Percentiles rank a stretch among this genome's conserved stretches.
These are phyloP conservation scores for Hassar affinis DNA, from an alignment of 2,113 vertebrate genomes.

Conservation along the genomic window DNA sequence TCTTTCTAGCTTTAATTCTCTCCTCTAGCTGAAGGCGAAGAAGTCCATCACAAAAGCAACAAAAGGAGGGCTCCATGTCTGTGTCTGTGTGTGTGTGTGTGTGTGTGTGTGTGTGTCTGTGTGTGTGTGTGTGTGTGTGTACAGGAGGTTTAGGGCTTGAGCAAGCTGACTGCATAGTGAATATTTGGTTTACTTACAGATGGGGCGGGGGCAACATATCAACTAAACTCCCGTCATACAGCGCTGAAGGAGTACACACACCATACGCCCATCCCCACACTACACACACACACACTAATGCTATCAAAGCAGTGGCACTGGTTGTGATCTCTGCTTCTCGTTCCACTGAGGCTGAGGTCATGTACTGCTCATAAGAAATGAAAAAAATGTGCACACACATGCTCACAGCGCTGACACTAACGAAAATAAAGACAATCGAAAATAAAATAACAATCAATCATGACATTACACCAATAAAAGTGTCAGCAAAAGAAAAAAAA, in stretches of 20 bases:
- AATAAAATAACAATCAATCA: slow-evolving; percentile 33
- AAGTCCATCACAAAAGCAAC: slow-evolving; percentile 16
- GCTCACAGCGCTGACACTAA: slow-evolving; percentile 21
- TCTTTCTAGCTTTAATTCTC: slow-evolving; percentile 48
- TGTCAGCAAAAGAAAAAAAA: slow-evolving; percentile 27
- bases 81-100: slow-evolving; percentile 49
- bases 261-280: slow-evolving; percentile 48
- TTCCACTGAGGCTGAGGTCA: slow-evolving; percentile 38
- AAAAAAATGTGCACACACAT: not conserved
- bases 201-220: slow-evolving; percentile 62
- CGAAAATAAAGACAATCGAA: slow-evolving; percentile 29
- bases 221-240: slow-evolving; percentile 40
- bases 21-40: slow-evolving; percentile 55
- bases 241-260: slow-evolving; percentile 44
- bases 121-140: slow-evolving; percentile 25
- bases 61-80: slow-evolving; percentile 33
- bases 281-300: slow-evolving; percentile 12
- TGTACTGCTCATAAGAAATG: slow-evolving; percentile 39
- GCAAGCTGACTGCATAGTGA: slow-evolving; percentile 76
- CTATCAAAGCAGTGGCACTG: slow-evolving; percentile 34
- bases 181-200: slow-evolving; percentile 80
- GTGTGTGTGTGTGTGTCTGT: slow-evolving; percentile 2
- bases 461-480: slow-evolving; percentile 16
- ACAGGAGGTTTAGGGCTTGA: slow-evolving; percentile 51
- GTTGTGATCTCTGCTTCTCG: slow-evolving; percentile 38